Base-by-base conservation (phyloP, 2,113 vertebrate genomes). In the Oryzias melastigma region DNA sequence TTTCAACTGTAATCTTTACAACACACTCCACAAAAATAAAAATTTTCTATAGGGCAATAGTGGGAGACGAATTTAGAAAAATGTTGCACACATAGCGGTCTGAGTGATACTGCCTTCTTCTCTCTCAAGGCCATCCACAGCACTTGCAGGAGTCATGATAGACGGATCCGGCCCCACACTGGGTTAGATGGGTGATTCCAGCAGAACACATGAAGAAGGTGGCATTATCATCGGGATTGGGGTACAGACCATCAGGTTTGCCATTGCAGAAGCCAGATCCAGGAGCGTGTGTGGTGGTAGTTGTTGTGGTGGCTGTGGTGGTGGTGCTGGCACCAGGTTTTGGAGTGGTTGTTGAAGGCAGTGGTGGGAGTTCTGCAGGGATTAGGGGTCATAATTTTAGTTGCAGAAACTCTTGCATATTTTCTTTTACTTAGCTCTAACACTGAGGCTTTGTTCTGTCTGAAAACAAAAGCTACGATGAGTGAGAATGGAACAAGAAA, bases 201-300 rank as follows among this genome's bases (percentile, higher is more conserved):
- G 43, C 67, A 5, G 73, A 42, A 10, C 92, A 92, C 24, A 59
- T 55, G 61, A 91, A 92, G 78, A 88, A 92, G 42, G 45, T 66
- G 17, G 0, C 17, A 17, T 1, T 56, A 53, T 91, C 73, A 0
- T 88, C 81, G 20, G 75, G 65, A 53, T 93, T 14, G 58, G 71
- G 0, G 24, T 92, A 90, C 1, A 91, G 18, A 6, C 91, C 91
- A 19, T 93, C 90, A 8, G 84, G 74, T 65, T 88, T 92, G 12
- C 84, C 87, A 1, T 74, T 85, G 70, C 92, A 93, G 83, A 91
- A 91, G 40, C 87, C 88, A 2, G 74, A 0, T 65, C 87, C 90
- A 19, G 90, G 68, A 13, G 59, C 59, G 4, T 70, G 58, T 20
- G 67, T 83, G 6, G 80, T 73, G 19, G 80, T 72, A 3, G 80